Base-by-base conservation (phyloP, 2,113 vertebrate genomes). In the Fregetta grallaria region DNA sequence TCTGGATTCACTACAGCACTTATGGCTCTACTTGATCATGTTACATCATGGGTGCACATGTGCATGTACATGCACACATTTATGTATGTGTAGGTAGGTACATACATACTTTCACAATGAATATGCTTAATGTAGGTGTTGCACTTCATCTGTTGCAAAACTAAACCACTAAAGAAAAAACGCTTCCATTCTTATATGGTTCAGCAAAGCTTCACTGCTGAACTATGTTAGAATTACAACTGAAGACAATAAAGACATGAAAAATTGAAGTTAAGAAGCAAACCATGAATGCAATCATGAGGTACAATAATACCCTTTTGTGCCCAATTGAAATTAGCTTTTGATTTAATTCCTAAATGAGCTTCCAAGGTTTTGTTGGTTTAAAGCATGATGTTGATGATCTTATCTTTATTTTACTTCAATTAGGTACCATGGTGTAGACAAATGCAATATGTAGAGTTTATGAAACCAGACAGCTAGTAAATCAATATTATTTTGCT, bases 401-500 rank as follows among this genome's bases (percentile, higher is more conserved):
- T 83, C 62, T 97, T 91, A 91, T 87, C 66, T 91, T 95, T 89
- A 94, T 96, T 94, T 94, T 90, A 56, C 26, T 94, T 96, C 61
- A 92, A 1, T 96, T 96, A 94, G 67, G 95, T 96, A 83, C 92
- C n/a, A 22, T 58, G 55, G 90, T 83, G 92, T 81, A 93, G 97
- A 95, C 94, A 97, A 97, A 95, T 65, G 53, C 90, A 74, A 88
- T 95, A 79, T 36, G 56, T 67, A 85, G 93, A 92, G 76, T 94
- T 96, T 95, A 97, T 97, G 92, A 97, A 98, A 97, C 86, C 78
- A 96, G 97, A 97, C 97, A 97, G 96, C 95, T 97, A 96, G 95
- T 98, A 97, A 97, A 98, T 98, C 96, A 97, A 14, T 95, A 92
- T 94, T 97, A 96, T 97, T 97, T 97, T 97, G 94, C 94, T 97